Evolutionary conservation across 1,140 invertebrate genomes (phyloP).

Genomic region (Mya arenaria): DNA sequence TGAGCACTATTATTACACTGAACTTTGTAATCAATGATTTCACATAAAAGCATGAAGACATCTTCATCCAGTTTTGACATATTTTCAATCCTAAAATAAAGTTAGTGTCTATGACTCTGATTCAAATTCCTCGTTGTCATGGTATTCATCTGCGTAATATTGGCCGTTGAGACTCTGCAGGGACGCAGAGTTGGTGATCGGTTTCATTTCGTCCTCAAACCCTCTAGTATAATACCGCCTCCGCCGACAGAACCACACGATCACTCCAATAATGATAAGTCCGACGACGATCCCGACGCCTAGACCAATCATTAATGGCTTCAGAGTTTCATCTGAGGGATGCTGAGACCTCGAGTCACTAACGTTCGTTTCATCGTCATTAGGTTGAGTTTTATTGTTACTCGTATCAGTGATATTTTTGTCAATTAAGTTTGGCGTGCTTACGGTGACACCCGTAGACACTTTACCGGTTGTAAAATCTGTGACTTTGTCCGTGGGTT

Average conservation of each 20-base stretch:
- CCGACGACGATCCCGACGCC: slow-evolving; percentile 40
- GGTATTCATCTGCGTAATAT: slow-evolving; percentile 44
- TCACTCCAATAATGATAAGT: slow-evolving; percentile 41
- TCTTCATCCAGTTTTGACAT: background rate
- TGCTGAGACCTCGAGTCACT: slow-evolving; percentile 5
- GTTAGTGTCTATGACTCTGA: slow-evolving; percentile 8
- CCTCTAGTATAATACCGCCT: slow-evolving; percentile 40
- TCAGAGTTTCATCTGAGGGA: slow-evolving; percentile 37
- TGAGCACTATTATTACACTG: too few species aligned
- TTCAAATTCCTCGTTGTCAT: slow-evolving; percentile 33
- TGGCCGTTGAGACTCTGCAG: slow-evolving; percentile 38
- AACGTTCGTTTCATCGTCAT: background rate
- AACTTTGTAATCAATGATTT: too few species aligned
- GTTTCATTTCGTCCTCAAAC: slow-evolving; percentile 47
- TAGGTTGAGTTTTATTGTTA: background rate
- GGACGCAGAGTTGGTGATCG: slow-evolving; percentile 34
- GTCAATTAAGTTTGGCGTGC: slow-evolving; percentile 2
- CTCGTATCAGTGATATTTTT: background rate
- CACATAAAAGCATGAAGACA: too few species aligned
- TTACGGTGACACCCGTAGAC: background rate
- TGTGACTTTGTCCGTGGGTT: background rate
- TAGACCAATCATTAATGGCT: slow-evolving; percentile 49
- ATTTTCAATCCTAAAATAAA: background rate
- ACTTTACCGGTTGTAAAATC: background rate
- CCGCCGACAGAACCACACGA: slow-evolving; percentile 28